phyloP scores from a whole-genome alignment of 1,140 invertebrate species.

The Samia ricini region DNA sequence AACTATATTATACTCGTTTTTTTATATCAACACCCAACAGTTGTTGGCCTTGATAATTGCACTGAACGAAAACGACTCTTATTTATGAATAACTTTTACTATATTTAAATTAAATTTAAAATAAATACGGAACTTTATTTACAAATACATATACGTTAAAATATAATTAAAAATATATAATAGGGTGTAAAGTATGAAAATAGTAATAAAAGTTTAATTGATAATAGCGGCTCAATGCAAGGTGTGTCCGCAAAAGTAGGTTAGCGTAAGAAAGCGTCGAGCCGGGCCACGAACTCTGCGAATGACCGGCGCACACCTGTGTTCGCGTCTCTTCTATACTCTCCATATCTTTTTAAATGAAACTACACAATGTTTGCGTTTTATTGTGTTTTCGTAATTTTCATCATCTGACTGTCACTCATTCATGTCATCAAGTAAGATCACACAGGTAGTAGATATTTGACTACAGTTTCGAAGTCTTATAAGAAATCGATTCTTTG shows the following conservation, averaged over 20 bases:
- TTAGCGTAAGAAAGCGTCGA: slow-evolving; percentile 57
- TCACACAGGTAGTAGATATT: too few relatives aligned
- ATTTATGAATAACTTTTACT: too few relatives aligned
- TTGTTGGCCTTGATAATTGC: too few relatives aligned
- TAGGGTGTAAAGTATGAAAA: not conserved
- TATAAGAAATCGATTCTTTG: too few relatives aligned
- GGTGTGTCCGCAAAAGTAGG: slow-evolving; percentile 46
- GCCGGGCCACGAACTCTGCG: slow-evolving; percentile 11
- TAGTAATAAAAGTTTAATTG: slow-evolving; percentile 4
- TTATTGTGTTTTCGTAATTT: not conserved
- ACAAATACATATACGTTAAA: not conserved
- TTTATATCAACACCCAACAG: too few relatives aligned
- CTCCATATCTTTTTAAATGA: not conserved
- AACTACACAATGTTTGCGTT: not conserved
- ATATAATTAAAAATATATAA: not conserved
- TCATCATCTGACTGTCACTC: too few relatives aligned
- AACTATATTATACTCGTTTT: too few relatives aligned
- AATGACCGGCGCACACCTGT: slow-evolving; percentile 17
- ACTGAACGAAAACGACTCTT: too few relatives aligned
- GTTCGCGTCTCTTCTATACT: not conserved
- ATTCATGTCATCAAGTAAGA: too few relatives aligned
- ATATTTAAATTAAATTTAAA: too few relatives aligned
- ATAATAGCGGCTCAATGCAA: slow-evolving; percentile 22
- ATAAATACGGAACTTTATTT: not conserved
- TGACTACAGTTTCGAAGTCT: too few relatives aligned